Percentiles rank a stretch among this genome's conserved stretches.
These are phyloP conservation scores for Pangasius krempfi DNA, from an alignment of 2,797 vertebrate genomes.

Conservation along the genomic window DNA sequence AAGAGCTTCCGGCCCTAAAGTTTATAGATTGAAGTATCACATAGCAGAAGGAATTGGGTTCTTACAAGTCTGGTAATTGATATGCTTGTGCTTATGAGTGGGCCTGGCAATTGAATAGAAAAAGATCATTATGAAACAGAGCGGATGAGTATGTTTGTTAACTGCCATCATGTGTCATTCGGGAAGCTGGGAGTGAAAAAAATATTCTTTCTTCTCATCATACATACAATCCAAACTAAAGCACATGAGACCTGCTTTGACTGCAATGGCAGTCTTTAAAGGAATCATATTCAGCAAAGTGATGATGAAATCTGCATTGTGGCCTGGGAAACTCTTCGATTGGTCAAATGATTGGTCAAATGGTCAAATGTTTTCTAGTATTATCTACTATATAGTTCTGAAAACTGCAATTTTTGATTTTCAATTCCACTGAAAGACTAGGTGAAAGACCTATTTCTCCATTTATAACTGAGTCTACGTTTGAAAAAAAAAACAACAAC, in stretches of 20 bases:
- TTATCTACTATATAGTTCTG: not conserved
- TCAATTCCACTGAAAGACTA: not conserved
- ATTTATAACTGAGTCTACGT: not conserved
- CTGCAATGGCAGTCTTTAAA: not conserved
- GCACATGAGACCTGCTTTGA: too few relatives aligned
- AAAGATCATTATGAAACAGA: constrained; percentile 45
- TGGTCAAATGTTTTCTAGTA: not conserved
- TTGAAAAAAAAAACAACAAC: not conserved
- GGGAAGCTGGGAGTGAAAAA: not conserved
- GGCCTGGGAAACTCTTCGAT: not conserved
- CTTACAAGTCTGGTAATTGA: constrained; percentile 55
- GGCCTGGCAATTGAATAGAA: constrained; percentile 35
- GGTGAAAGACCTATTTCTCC: not conserved
- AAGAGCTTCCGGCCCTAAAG: constrained; percentile 57
- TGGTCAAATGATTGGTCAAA: too few relatives aligned
- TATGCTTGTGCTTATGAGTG: constrained; percentile 52
- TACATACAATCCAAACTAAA: not conserved
- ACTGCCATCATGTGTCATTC: constrained; percentile 1
- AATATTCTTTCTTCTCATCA: not conserved
- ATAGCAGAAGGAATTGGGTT: constrained; percentile 29
- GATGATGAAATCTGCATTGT: not conserved
- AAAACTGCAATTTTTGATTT: not conserved
- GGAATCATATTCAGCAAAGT: not conserved
- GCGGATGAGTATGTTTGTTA: constrained; percentile 1
- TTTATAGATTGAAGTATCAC: constrained; percentile 59